A percentile compares a stretch with the other conserved stretches of the same genome.
These are phyloP conservation scores for Pygoscelis adeliae DNA, from an alignment of 2,113 vertebrate genomes.

Conservation along the genomic window DNA sequence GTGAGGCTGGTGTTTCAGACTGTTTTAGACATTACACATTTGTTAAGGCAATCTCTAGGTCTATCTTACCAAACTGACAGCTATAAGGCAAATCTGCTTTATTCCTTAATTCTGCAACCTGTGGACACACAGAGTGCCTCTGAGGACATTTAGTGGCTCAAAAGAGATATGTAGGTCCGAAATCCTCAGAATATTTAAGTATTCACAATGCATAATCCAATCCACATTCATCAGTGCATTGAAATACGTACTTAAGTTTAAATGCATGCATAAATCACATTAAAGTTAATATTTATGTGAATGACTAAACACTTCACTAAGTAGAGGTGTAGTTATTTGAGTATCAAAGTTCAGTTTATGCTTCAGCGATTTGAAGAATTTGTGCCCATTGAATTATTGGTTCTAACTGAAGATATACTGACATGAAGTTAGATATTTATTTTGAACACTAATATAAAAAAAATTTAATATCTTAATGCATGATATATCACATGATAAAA, in stretches of 20 bases:
- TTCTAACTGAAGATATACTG: background rate
- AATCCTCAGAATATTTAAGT: background rate
- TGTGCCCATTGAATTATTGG: background rate
- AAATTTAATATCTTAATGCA: background rate
- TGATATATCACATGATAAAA: background rate
- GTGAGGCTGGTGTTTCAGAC: background rate
- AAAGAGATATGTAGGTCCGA: background rate
- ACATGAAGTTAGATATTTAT: background rate
- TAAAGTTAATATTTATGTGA: background rate
- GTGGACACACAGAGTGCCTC: background rate
- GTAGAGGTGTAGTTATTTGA: background rate
- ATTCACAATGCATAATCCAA: background rate
- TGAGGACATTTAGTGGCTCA: background rate
- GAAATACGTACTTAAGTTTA: background rate
- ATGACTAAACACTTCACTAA: background rate
- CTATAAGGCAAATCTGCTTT: slow-evolving; percentile 1
- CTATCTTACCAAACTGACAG: background rate
- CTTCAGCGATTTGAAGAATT: background rate
- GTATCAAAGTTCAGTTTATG: background rate
- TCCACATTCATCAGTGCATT: background rate
- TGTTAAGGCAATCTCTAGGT: background rate
- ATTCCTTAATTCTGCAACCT: background rate
- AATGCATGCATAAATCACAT: background rate
- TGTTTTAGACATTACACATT: background rate
- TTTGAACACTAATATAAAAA: background rate